Conservation (phyloP, 2,113 vertebrate species). For the Etia nguti region DNA sequence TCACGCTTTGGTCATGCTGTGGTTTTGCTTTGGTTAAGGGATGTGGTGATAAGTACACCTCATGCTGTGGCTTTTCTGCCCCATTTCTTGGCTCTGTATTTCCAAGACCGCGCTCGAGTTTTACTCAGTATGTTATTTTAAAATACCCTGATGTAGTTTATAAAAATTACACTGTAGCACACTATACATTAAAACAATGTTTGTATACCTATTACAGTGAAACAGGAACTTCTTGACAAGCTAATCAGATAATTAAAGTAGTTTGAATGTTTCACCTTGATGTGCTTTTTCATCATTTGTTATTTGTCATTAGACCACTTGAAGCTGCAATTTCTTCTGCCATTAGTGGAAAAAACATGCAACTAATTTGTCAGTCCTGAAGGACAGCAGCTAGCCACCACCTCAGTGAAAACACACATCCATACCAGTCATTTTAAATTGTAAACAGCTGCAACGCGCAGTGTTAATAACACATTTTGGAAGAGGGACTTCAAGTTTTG, state of each 20-base stretch:
- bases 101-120: neutral
- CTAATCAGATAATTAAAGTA: neutral
- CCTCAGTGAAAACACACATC: neutral
- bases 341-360: constrained; percentile 28
- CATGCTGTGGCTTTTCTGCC: neutral
- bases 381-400: constrained; percentile 24
- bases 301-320: neutral
- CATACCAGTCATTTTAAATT: constrained; percentile 33
- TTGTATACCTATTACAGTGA: neutral
- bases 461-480: constrained; percentile 26
- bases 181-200: neutral
- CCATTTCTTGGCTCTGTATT: neutral
- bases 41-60: constrained; percentile 39
- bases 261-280: neutral
- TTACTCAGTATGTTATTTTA: neutral
- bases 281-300: constrained; percentile 9
- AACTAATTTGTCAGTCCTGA: constrained; percentile 43
- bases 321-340: constrained; percentile 42
- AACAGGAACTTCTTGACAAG: neutral
- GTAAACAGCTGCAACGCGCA: constrained; percentile 53
- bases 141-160: neutral
- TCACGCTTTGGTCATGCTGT: constrained; percentile 32
- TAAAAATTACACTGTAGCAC: neutral
- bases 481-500: neutral
- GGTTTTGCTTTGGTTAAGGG: constrained; percentile 33